Percentiles rank a stretch among this genome's conserved stretches.
These are phyloP conservation scores for Etheostoma spectabile DNA, from an alignment of 2,113 vertebrate genomes.

Conservation along the genomic window DNA sequence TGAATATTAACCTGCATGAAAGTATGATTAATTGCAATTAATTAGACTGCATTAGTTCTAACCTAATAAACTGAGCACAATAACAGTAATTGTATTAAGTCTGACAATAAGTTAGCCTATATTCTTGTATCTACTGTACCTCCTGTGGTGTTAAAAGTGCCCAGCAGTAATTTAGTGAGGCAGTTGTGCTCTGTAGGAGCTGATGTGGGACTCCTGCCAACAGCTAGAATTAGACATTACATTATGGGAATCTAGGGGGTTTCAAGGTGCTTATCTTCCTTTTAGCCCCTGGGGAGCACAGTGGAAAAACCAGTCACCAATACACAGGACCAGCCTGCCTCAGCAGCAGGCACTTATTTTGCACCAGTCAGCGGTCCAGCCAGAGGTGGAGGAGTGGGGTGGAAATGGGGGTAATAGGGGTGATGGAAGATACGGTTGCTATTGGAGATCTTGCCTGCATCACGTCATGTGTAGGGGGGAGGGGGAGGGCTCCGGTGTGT, in stretches of 20 bases:
- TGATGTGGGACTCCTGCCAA: conserved; percentile 42
- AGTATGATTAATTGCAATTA: background rate
- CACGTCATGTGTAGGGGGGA: conserved; percentile 75
- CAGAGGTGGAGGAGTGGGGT: conserved; percentile 44
- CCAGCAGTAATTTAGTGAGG: conserved; percentile 36
- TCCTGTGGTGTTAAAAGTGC: conserved; percentile 2
- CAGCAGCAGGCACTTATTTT: conserved; percentile 52
- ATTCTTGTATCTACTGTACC: background rate
- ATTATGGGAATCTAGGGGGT: conserved; percentile 60
- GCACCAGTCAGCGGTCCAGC: conserved; percentile 66
- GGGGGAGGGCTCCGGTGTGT: conserved; percentile 55
- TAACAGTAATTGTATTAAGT: conserved; percentile 1
- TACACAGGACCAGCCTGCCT: conserved; percentile 28
- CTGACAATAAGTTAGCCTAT: background rate
- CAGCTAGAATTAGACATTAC: conserved; percentile 72
- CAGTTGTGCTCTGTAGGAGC: conserved; percentile 39
- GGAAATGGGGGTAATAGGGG: conserved; percentile 66
- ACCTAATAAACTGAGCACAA: background rate
- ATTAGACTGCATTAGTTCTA: background rate
- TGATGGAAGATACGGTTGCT: conserved; percentile 79
- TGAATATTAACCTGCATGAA: background rate
- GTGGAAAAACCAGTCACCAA: conserved; percentile 40
- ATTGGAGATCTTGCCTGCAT: conserved; percentile 82
- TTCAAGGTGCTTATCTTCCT: conserved; percentile 75
- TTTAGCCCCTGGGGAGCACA: conserved; percentile 48